Evolutionary conservation across 2,113 vertebrate genomes (phyloP).

Genomic region (Hylia prasina): DNA sequence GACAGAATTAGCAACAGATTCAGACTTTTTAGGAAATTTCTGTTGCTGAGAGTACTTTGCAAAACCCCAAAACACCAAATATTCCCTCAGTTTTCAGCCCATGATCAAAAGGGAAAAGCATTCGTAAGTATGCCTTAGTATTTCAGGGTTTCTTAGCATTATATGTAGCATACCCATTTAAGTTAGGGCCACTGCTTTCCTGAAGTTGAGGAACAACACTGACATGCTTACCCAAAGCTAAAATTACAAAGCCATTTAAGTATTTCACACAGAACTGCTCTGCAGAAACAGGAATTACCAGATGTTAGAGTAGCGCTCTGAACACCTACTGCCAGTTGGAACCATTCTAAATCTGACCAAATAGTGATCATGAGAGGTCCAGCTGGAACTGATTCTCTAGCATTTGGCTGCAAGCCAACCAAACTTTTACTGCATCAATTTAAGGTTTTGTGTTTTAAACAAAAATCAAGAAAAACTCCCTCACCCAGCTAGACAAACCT

Average conservation of each 20-base stretch:
- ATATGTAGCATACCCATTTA: neutral
- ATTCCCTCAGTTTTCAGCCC: neutral
- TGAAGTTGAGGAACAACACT: neutral
- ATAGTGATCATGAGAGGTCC: neutral
- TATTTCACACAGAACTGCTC: neutral
- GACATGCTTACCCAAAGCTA: neutral
- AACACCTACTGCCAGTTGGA: neutral
- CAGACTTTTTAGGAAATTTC: neutral
- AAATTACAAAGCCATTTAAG: neutral
- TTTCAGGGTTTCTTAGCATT: neutral
- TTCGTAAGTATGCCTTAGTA: neutral
- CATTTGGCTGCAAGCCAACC: neutral
- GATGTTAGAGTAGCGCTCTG: neutral
- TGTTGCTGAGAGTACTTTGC: neutral
- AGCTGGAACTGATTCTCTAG: neutral
- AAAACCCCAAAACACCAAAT: neutral
- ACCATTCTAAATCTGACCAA: neutral
- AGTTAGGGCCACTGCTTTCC: neutral
- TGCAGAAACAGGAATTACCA: neutral
- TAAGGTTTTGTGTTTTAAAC: neutral
- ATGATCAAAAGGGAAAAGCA: neutral
- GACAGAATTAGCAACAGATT: neutral
- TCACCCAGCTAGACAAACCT: neutral
- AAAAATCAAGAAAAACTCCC: neutral
- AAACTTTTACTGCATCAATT: neutral